Evolutionary conservation across 2,797 vertebrate genomes (phyloP), one percentile per base, ranked within the genome.

Genomic region (Danio tinwini): DNA sequence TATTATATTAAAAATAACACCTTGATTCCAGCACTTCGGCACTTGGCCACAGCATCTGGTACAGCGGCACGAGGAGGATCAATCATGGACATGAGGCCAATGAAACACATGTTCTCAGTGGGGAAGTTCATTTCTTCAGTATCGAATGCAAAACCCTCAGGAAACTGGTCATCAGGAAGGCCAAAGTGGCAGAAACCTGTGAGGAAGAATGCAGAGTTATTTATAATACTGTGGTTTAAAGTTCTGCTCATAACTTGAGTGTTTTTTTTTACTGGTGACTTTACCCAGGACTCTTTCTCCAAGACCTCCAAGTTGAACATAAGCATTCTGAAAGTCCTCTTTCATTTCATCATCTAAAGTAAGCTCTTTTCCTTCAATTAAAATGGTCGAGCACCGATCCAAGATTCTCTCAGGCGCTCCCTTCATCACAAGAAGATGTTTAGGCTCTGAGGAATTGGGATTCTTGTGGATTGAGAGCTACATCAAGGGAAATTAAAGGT

Each of bases 271-370:
- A 1, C 58, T 1, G 7, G 11, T 53, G 14, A 7, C 56, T 71
- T 83, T 88, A 96, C 95, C 95, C 12, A 96, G 83, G 11, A 98
- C 97, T 84, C 97, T 90, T 84, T 98, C 97, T 29, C 97, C 97
- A 0, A 98, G 95, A 63, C 97, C 96, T 6, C 97, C 97, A 55
- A 98, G 84, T 79, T 98, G 96, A 68, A 97, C 89, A 88, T 98
- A 98, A 10, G 96, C 95, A 0, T 98, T 97, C 87, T 97, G 96
- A 85, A 98, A 98, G n/a, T 96, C 88, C 0, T 98, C 96, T 81
- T 96, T 98, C 90, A 97, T 86, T 86, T 98, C 96, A 5, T 97
- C 95, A 0, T 97, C 96, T 84, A 98, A 89, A 0, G 91, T 89
- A 81, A 96, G 93, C 83, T 96, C 95, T 86, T 96, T 96, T 81